Evolutionary conservation across 2,888 invertebrate species (phyloP), one percentile per base, ranked within the genome.

Genomic region (Acrobasis suavella): DNA sequence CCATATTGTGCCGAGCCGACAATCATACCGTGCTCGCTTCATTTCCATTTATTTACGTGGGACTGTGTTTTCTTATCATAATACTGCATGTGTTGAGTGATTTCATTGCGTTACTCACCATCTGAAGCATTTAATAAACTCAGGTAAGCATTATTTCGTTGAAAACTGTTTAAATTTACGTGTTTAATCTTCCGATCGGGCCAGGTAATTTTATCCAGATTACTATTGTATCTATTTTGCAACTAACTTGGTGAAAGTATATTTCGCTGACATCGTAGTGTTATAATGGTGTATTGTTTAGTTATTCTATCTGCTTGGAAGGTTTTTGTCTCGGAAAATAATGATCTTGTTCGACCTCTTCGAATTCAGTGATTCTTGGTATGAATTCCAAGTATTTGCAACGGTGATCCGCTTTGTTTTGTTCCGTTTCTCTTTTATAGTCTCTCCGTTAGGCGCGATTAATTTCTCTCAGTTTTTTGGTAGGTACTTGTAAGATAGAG

Each of bases 1-100:
- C 56, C 56, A 42, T 56, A 56, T 46, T 56, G 56, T 14, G 39
- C 42, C 42, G 42, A 56, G 39, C 42, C 42, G 42, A 56, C 8
- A 32, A 8, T n/a, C n/a, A n/a, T n/a, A n/a, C 42, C 46, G 46
- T 46, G n/a, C 14, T 72, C 71, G 73, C 66, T 72, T 76, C 74
- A 69, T 72, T 39, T 17, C 16, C 12, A 22, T 56, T 65, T 82
- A 83, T 83, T 82, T 84, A 80, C 74, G 69, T 69, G 78, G 81
- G 80, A 80, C 76, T 80, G 68, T 62, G 68, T 65, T 78, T 72
- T 77, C 76, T 84, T 85, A 85, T 82, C 82, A 72, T 74, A 77
- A 78, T 77, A 75, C 70, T 78, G 72, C 74, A 72, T 77, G 77
- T 78, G 71, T 68, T 68, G 65, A 66, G 78, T 83, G 82, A 81